Evolutionary conservation across 2,888 invertebrate species (phyloP), one percentile per base, ranked within the genome.

Genomic region (Hemaris fuciformis): DNA sequence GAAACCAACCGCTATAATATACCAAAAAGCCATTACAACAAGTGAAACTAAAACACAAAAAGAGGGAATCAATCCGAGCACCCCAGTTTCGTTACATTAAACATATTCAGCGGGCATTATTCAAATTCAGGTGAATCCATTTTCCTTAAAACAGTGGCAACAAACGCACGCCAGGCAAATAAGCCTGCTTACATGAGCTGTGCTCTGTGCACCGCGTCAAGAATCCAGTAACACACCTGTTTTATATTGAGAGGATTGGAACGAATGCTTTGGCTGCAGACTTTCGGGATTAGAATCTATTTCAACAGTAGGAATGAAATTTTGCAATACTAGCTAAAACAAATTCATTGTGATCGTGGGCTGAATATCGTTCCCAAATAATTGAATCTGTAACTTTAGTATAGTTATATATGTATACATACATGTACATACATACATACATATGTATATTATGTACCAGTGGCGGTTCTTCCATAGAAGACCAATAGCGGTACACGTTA

Each of bases 181-280:
- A 74, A 75, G 70, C 66, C 66, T 60, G 69, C 70, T 72, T 66
- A 67, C 65, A 65, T 66, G 64, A 69, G 67, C 64, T 68, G 65
- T 65, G 61, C 65, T 69, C 58, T 59, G 58, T 53, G 59, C 60
- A 45, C 61, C 62, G 60, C 57, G 23, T 62, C 53, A 65, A 53
- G 59, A 62, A 60, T 63, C 61, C 59, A 62, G 61, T 57, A 58
- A 10, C 34, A n/a, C 27, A 31, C 18, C 31, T 27, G 10, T 18
- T 53, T 48, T 25, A 15, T 48, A 48, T 48, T 48, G 48, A 27
- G 15, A 0, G 48, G 18, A 27, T 48, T 48, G 8, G 7, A 4
- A 15, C 15, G 25, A 4, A 13, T n/a, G 4, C 25, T 25, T 25
- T n/a, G 25, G 43, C 46, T n/a, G 25, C 13, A 10, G 46, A 13